These are phyloP conservation scores for Andrena chrysosceles DNA, from an alignment of 2,888 invertebrate species.

Conservation along the genomic window DNA sequence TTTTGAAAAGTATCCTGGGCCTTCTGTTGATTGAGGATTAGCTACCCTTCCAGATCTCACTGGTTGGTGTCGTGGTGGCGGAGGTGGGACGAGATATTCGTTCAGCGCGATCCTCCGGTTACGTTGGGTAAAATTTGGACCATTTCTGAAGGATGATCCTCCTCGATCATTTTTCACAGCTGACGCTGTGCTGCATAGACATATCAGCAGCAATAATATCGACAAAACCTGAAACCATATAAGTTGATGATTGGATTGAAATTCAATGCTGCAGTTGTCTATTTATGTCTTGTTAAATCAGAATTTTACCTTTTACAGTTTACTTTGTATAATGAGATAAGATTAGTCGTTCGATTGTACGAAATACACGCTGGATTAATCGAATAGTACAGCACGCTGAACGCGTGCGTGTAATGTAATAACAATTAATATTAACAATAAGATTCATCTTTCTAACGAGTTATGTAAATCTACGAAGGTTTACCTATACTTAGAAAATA, in stretches of 20 bases:
- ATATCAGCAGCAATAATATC: slow-evolving; percentile 14
- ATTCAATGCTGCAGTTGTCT: neutral
- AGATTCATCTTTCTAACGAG: too few relatives aligned
- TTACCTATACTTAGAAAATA: slow-evolving; percentile 18
- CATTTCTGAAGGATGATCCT: neutral
- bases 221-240: slow-evolving; percentile 28
- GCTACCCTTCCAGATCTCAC: slow-evolving; percentile 73
- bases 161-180: slow-evolving; percentile 46
- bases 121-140: slow-evolving; percentile 28
- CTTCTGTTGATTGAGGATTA: slow-evolving; percentile 83
- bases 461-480: neutral
- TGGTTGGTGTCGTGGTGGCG: slow-evolving; percentile 41
- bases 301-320: too few relatives aligned
- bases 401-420: too few relatives aligned
- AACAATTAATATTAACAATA: too few relatives aligned
- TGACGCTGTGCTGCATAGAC: slow-evolving; percentile 14
- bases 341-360: too few relatives aligned
- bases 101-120: slow-evolving; percentile 62
- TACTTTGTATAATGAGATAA: too few relatives aligned
- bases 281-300: too few relatives aligned
- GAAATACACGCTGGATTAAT: too few relatives aligned
- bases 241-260: neutral
- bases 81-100: slow-evolving; percentile 77
- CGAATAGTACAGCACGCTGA: too few relatives aligned
- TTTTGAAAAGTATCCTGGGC: slow-evolving; percentile 87